Percentiles rank a stretch among this genome's conserved stretches.
phyloP scores from a whole-genome alignment of 2,113 vertebrate genomes.

The Tiliqua scincoides region DNA sequence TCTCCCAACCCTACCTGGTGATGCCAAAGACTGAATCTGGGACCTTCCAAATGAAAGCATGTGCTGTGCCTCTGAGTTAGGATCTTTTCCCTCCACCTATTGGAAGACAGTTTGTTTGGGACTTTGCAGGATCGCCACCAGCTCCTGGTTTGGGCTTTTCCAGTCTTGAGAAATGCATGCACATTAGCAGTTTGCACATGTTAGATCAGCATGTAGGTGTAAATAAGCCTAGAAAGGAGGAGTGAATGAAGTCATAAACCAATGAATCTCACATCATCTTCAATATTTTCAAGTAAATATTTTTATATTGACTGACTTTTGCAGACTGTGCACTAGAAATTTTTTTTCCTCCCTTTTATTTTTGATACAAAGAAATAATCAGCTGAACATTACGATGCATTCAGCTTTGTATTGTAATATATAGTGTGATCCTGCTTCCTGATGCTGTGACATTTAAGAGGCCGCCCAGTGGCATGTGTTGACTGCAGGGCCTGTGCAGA shows the following conservation, averaged over 20 bases:
- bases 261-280: background rate
- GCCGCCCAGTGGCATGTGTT: no score
- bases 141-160: background rate
- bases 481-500: no score
- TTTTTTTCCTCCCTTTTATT: background rate
- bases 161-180: background rate
- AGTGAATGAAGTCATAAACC: background rate
- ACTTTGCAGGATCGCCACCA: background rate
- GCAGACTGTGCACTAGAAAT: background rate
- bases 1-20: no score
- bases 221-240: background rate
- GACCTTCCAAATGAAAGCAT: no score
- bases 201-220: background rate
- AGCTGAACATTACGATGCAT: background rate
- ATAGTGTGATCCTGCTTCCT: no score
- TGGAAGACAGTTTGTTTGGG: background rate
- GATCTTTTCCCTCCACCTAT: no score
- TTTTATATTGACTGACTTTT: no score
- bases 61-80: no score
- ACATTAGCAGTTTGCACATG: background rate
- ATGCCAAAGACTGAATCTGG: no score
- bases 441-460: no score
- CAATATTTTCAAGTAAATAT: background rate
- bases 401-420: background rate
- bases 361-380: background rate